Base-by-base conservation (phyloP, 2,888 invertebrate genomes). In the Glyphotaelius pellucidus region DNA sequence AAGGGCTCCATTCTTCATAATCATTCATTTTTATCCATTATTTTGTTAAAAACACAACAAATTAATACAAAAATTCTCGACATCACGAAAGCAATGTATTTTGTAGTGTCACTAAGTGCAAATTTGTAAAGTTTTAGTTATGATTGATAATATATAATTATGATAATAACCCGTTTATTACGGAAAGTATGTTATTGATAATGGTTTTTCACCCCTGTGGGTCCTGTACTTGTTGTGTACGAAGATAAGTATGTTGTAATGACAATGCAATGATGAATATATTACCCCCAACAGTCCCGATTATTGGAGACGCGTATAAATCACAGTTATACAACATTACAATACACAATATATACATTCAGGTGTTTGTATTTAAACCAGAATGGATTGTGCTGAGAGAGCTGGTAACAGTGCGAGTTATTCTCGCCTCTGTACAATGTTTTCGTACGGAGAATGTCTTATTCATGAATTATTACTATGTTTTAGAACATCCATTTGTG, bases 361-460 rank as follows among this genome's bases (percentile, higher is more conserved):
- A 67, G 25, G 25, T 67, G 52, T 67, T 67, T 67, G 67, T 83
- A 83, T 83, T 35, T 83, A 83, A 35, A 83, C 67, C 67, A 67
- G 67, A 67, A 67, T 67, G 67, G 67, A 67, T 67, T 67, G 67
- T 67, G 25, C 67, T 67, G 67, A n/a, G 25, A 9, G 25, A 9
- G 9, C 35, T 83, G 83, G 83, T 25, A 83, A 83, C 38, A 83
- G 83, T 83, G 83, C 38, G 83, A 83, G 83, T 83, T 83, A 83
- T 83, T 83, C 32, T 83, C 83, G 83, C 83, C 83, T 83, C 83
- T 9, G 35, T 32, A 38, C 83, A 38, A 83, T 83, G 83, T 83
- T 83, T 38, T 38, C 35, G 25, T 32, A 38, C 25, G 25, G 83
- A 38, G 35, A 83, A 35, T 83, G 83, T 83, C 38, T 32, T 83